Conservation (phyloP, 1,140 invertebrate species). For the Condylostylus longicornis region DNA sequence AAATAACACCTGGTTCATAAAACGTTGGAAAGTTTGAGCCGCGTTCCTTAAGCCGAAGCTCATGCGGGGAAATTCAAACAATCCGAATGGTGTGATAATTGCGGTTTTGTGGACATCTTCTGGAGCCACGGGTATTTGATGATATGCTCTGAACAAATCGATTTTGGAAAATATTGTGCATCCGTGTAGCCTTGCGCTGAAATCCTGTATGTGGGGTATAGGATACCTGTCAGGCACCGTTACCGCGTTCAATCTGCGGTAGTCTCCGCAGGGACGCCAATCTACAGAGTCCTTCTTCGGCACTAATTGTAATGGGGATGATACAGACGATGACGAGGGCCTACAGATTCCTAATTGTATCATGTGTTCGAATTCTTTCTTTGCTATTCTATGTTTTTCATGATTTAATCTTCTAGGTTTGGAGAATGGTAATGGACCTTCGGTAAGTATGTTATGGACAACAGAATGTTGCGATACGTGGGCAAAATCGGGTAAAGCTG, state of each 20-base stretch:
- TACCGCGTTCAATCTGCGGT: constrained; percentile 31
- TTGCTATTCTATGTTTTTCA: constrained; percentile 15
- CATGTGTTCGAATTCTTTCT: constrained; percentile 19
- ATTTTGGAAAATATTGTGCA: constrained; percentile 31
- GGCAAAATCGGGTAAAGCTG: not conserved
- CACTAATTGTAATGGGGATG: constrained; percentile 29
- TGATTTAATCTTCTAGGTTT: constrained; percentile 23
- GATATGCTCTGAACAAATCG: constrained; percentile 35
- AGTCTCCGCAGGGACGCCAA: constrained; percentile 36
- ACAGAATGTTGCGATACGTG: not conserved
- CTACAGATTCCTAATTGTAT: constrained; percentile 17
- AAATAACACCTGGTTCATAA: constrained; percentile 2
- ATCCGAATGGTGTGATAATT: constrained; percentile 24
- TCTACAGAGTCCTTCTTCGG: constrained; percentile 29
- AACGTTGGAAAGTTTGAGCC: constrained; percentile 8
- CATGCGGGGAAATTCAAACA: constrained; percentile 18
- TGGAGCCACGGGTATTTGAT: constrained; percentile 27
- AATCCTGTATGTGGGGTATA: constrained; percentile 23
- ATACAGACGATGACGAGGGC: constrained; percentile 15
- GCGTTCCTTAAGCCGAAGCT: constrained; percentile 19
- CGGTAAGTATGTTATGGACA: constrained; percentile 13
- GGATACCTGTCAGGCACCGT: constrained; percentile 31
- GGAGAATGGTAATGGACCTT: constrained; percentile 20
- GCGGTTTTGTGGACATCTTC: constrained; percentile 28
- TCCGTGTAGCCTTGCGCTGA: constrained; percentile 19